Evolutionary conservation across 2,888 invertebrate species (phyloP), one percentile per base, ranked within the genome.

Genomic region (Cotesia congregata): DNA sequence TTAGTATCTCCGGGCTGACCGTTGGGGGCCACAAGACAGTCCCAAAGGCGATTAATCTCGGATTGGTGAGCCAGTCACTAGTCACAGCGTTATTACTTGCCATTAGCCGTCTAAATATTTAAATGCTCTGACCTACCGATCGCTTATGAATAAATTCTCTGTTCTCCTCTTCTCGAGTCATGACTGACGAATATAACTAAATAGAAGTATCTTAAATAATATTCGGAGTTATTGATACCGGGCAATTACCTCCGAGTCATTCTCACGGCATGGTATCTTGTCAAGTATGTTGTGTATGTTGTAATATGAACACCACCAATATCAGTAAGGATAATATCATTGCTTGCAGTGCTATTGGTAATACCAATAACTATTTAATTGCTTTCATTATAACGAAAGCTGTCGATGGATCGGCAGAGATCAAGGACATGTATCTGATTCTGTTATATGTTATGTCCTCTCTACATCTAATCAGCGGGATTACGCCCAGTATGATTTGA

Each of bases 1-100:
- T 76, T 74, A 67, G 67, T 75, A 75, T 78, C 74, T 79, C 76
- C 78, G 78, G 77, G 72, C 71, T 77, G 78, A 79, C 77, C 77
- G 76, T 79, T 73, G 67, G 65, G 60, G 74, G 76, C 30, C 65
- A 50, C 41, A 67, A 65, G 68, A 68, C 68, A 17, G 67, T 77
- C 76, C 62, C 41, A 73, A 50, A 79, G 77, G 72, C 72, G 72
- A 40, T 72, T 72, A 60, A 72, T 72, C 38, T 30, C 17, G 20
- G 40, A 9, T 62, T 41, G 67, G 60, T 75, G 75, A 50, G 12
- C 59, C 64, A 70, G 64, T 7, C 20, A 40, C 30, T 30, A 30
- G 30, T 30, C 30, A 30, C 30, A 3, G 60, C 17, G 65, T 30
- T 59, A 50, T 9, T 60, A n/a, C 30, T 70, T n/a, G 60, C 60